Evolutionary conservation across 2,113 vertebrate species (phyloP).

Genomic region (Platichthys stellatus): DNA sequence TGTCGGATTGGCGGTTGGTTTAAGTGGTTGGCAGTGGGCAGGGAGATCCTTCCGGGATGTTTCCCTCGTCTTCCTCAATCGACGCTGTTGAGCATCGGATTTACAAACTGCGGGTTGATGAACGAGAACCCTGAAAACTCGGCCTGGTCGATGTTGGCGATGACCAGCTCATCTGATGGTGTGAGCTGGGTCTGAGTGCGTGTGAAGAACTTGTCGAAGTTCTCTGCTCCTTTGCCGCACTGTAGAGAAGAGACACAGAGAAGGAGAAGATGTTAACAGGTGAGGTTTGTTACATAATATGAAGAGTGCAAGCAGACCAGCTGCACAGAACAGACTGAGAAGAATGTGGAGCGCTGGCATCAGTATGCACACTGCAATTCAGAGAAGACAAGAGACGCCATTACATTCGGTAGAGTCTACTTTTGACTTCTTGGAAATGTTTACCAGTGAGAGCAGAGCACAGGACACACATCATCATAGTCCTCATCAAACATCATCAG

Average conservation of each 20-base stretch:
- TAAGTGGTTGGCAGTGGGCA: conserved; percentile 43
- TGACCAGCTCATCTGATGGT: conserved; percentile 95
- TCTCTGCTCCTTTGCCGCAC: conserved; percentile 96
- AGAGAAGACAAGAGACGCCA: background rate
- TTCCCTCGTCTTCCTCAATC: conserved; percentile 77
- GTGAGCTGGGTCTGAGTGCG: conserved; percentile 95
- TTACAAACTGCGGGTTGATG: conserved; percentile 91
- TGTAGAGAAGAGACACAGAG: conserved; percentile 64
- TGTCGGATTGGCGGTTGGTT: conserved; percentile 38
- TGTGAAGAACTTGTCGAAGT: conserved; percentile 99
- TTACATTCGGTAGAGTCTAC: background rate
- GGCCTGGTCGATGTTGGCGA: conserved; percentile 96
- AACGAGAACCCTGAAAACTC: conserved; percentile 98
- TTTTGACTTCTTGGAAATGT: background rate
- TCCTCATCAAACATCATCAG: conserved; percentile 15
- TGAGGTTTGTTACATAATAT: background rate
- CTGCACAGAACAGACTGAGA: background rate
- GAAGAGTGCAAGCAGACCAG: conserved; percentile 2
- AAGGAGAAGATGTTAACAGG: background rate
- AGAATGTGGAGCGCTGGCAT: background rate
- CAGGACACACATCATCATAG: conserved; percentile 5
- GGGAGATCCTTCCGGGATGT: conserved; percentile 30
- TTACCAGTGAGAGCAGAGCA: conserved; percentile 26
- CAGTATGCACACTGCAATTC: conserved; percentile 1
- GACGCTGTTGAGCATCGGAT: conserved; percentile 80